phyloP scores from a whole-genome alignment of 2,888 invertebrate species.

The Cryptocheilus praepositus region DNA sequence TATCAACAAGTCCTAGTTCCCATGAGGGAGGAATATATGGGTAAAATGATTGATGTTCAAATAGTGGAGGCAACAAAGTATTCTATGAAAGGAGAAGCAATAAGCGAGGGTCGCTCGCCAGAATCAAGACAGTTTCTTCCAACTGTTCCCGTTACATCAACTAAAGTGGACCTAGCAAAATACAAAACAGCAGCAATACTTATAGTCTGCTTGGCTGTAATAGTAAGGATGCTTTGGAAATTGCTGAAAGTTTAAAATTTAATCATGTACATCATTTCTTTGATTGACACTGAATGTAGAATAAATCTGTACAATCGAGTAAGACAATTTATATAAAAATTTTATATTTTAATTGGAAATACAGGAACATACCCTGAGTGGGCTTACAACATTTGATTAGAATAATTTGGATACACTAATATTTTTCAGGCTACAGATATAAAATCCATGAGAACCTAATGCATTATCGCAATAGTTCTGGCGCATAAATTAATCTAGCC shows the following conservation, averaged over 20 bases:
- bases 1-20: constrained; percentile 96
- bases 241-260: constrained; percentile 51
- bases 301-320: too few species aligned
- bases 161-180: constrained; percentile 55
- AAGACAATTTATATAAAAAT: constrained; percentile 29
- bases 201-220: constrained; percentile 62
- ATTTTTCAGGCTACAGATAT: constrained; percentile 21
- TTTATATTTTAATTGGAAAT: constrained; percentile 52
- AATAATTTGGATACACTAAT: constrained; percentile 37
- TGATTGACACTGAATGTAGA: too few species aligned
- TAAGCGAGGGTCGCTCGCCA: constrained; percentile 74
- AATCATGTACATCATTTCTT: too few species aligned
- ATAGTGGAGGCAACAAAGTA: constrained; percentile 84
- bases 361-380: constrained; percentile 57
- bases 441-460: neutral
- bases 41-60: constrained; percentile 87
- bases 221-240: constrained; percentile 70
- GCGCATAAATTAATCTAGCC: constrained; percentile 8
- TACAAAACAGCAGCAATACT: constrained; percentile 65
- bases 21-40: constrained; percentile 85
- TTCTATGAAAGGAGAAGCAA: constrained; percentile 84
- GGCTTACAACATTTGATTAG: constrained; percentile 56
- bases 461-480: constrained; percentile 1
- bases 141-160: constrained; percentile 77
- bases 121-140: constrained; percentile 77